Base-by-base conservation (phyloP, 1,140 invertebrate species). In the Orius insidiosus region DNA sequence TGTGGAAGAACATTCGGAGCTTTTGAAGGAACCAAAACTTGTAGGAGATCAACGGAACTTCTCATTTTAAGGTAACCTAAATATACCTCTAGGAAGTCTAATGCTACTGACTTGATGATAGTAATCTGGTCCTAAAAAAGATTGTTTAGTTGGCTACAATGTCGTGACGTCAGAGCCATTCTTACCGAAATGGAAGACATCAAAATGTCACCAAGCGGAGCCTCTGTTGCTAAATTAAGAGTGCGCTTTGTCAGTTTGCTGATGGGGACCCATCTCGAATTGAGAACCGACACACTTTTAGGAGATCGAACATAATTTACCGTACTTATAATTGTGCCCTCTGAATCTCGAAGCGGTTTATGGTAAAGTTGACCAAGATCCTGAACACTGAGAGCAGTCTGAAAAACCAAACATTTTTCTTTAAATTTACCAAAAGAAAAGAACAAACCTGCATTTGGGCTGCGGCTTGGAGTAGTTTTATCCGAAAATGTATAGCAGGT, bases 31-130 rank as follows among this genome's bases (percentile, higher is more conserved):
- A 95, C 90, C 1, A 96, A 75, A n/a, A 97, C 78, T 56, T 89
- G 78, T 31, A 97, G 85, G 3, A 86, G 73, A 62, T 97, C 92
- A 41, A 96, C 84, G 5, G 88, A 92, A 55, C 85, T 93, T 56
- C 90, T 85, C 69, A 96, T 78, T 60, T 97, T 95, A 36, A 97
- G 66, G 63, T 95, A 98, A 13, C 89, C 87, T 47, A 97, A 65
- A 63, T 98, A 97, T 5, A 0, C 94, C 93, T 41, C 77, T 76
- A 0, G 74, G 70, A 13, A 97, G 60, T 51, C 80, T 78, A 35
- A 84, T 76, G 47, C 76, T 71, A 47, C 85, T 89, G 14, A 78
- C 78, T 70, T 93, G 85, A 58, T 93, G 81, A 61, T 93, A 96
- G 79, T 74, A 47, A 96, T 84, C 69, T 94, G 88, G 45, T 94